Evolutionary conservation across 2,888 invertebrate species (phyloP).

Genomic region (Stramonita haemastoma): DNA sequence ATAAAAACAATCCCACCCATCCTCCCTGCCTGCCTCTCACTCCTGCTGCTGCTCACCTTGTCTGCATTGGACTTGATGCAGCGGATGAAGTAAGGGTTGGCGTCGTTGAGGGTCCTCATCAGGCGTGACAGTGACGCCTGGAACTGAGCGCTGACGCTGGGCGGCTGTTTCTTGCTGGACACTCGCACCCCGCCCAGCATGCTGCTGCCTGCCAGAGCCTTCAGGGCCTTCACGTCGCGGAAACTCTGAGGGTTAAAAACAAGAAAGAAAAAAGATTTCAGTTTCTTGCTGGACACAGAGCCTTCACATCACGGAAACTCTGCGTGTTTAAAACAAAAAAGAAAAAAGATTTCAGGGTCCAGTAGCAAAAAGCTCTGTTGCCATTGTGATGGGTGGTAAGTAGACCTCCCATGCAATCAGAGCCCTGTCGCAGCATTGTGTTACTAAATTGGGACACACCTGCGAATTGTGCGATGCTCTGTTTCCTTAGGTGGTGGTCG

Average conservation of each 20-base stretch:
- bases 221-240: constrained; percentile 93
- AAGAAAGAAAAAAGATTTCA: too few relatives aligned
- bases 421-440: too few relatives aligned
- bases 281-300: too few relatives aligned
- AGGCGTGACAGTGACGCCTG: constrained; percentile 92
- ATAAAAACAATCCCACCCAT: too few relatives aligned
- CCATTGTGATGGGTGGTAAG: too few relatives aligned
- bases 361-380: too few relatives aligned
- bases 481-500: too few relatives aligned
- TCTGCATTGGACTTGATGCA: constrained; percentile 97
- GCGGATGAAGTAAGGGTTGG: constrained; percentile 90
- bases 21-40: too few relatives aligned
- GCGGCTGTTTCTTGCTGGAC: constrained; percentile 82
- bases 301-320: constrained; percentile 92
- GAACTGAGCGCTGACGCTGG: constrained; percentile 96
- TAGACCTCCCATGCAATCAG: too few relatives aligned
- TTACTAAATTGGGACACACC: too few relatives aligned
- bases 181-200: constrained; percentile 68
- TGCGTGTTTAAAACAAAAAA: constrained; percentile 77
- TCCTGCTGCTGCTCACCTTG: constrained; percentile 79
- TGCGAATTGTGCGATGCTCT: too few relatives aligned
- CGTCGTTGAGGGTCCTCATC: constrained; percentile 95
- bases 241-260: constrained; percentile 81
- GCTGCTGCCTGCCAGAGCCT: constrained; percentile 90
- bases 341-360: too few relatives aligned